These are phyloP conservation scores for Brachycybe producta DNA, from an alignment of 2,888 invertebrate genomes.

Conservation along the genomic window DNA sequence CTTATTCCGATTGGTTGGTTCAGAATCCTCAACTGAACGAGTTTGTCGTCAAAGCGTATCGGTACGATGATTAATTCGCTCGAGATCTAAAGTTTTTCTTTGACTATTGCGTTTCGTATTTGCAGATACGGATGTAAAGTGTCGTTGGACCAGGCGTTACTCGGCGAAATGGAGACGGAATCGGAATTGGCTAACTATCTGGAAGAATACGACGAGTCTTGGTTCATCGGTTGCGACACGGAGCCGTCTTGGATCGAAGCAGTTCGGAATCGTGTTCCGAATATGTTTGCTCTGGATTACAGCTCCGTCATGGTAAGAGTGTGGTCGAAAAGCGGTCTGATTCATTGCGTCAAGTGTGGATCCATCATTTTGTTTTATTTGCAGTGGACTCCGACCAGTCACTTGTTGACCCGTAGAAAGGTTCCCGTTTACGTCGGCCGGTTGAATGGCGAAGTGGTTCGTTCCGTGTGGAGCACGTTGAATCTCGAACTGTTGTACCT, in stretches of 20 bases:
- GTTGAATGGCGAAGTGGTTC: conserved; percentile 33
- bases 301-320: conserved; percentile 23
- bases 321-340: neutral
- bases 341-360: neutral
- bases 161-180: conserved; percentile 28
- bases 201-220: conserved; percentile 31
- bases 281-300: conserved; percentile 31
- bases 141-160: conserved; percentile 31
- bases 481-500: conserved; percentile 32
- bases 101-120: neutral
- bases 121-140: conserved; percentile 33
- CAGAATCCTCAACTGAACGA: conserved; percentile 29
- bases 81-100: conserved; percentile 4
- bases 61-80: conserved; percentile 24
- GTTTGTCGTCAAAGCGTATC: conserved; percentile 31
- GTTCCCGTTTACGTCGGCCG: conserved; percentile 30
- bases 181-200: conserved; percentile 33
- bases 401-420: conserved; percentile 31
- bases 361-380: conserved; percentile 15
- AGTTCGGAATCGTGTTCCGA: conserved; percentile 30
- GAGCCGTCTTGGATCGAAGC: conserved; percentile 33
- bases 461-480: conserved; percentile 39
- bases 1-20: conserved; percentile 31
- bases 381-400: conserved; percentile 33
- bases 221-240: conserved; percentile 35